Percentiles rank a stretch among this genome's conserved stretches.
Conservation (phyloP, 1,140 invertebrate genomes). For the Macrotrachela quadricornifera region DNA sequence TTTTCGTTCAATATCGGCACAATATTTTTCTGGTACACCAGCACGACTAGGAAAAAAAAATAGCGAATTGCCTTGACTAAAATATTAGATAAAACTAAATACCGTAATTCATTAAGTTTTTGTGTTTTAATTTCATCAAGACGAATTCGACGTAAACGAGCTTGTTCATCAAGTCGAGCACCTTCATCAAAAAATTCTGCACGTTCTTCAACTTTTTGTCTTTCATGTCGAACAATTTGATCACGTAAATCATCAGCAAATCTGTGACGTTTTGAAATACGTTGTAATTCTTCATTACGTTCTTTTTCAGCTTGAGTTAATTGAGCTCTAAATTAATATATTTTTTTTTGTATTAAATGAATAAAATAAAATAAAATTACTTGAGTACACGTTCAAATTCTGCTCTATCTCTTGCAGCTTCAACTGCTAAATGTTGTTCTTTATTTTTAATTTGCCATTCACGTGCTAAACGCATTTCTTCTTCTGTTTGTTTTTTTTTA, state of each 20-base stretch:
- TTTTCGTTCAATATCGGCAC: slow-evolving; percentile 9
- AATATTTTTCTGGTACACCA: slow-evolving; percentile 24
- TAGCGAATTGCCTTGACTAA: background rate
- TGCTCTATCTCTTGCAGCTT: slow-evolving; percentile 25
- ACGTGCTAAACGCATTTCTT: slow-evolving; percentile 23
- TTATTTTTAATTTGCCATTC: slow-evolving; percentile 26
- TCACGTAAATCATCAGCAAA: slow-evolving; percentile 20
- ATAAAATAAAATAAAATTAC: slow-evolving; percentile 12
- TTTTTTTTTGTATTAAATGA: too few species aligned
- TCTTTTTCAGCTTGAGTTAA: slow-evolving; percentile 29
- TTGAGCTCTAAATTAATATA: slow-evolving; percentile 20
- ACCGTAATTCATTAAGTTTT: slow-evolving; percentile 29
- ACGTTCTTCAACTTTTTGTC: slow-evolving; percentile 19
- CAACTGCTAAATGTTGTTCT: slow-evolving; percentile 27
- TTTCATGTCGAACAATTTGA: slow-evolving; percentile 29
- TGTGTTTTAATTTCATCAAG: slow-evolving; percentile 28
- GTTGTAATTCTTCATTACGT: slow-evolving; percentile 17
- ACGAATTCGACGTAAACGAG: slow-evolving; percentile 18
- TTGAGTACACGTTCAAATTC: slow-evolving; percentile 30
- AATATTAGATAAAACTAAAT: slow-evolving; percentile 3
- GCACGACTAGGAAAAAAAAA: slow-evolving; percentile 18
- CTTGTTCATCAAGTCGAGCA: slow-evolving; percentile 27
- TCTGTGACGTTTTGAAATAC: slow-evolving; percentile 14
- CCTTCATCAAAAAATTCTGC: slow-evolving; percentile 31
- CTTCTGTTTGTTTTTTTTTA: slow-evolving; percentile 25